A percentile compares a stretch with the other conserved stretches of the same genome.
phyloP scores from a whole-genome alignment of 2,797 vertebrate genomes.

The Lagocephalus sceleratus region DNA sequence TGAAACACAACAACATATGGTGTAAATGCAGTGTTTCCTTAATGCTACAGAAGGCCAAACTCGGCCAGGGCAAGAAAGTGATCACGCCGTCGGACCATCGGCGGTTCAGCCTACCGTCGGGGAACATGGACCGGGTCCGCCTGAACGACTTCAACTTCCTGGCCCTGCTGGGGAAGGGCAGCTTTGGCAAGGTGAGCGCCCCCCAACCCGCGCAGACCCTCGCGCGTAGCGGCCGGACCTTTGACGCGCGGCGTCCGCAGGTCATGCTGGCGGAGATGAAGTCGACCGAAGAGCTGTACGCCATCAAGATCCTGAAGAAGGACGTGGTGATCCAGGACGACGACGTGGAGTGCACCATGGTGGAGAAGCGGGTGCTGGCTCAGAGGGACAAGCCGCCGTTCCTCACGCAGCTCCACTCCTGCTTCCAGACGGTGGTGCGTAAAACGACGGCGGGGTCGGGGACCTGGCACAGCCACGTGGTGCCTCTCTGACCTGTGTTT shows the following conservation, averaged over 20 bases:
- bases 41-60: conserved; percentile 89
- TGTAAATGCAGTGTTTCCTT: neutral
- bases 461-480: no score
- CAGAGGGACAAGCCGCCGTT: conserved; percentile 91
- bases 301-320: conserved; percentile 97
- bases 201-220: no score
- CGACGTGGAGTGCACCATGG: conserved; percentile 97
- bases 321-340: conserved; percentile 98
- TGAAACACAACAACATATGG: neutral
- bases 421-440: conserved; percentile 92
- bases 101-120: conserved; percentile 82
- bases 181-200: conserved; percentile 91
- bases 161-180: conserved; percentile 95
- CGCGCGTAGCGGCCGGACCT: no score
- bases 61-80: conserved; percentile 93
- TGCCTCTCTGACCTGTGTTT: neutral
- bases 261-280: conserved; percentile 97
- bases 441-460: neutral
- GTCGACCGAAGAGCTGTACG: conserved; percentile 90
- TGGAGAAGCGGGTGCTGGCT: conserved; percentile 94
- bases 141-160: conserved; percentile 96
- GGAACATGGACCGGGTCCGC: conserved; percentile 88
- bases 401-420: conserved; percentile 95
- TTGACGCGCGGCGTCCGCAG: conserved; percentile 58
- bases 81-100: conserved; percentile 88